Percentiles rank a stretch among this genome's conserved stretches.
These are phyloP conservation scores for Psylliodes chrysocephalus DNA, from an alignment of 2,888 invertebrate species.

Conservation along the genomic window DNA sequence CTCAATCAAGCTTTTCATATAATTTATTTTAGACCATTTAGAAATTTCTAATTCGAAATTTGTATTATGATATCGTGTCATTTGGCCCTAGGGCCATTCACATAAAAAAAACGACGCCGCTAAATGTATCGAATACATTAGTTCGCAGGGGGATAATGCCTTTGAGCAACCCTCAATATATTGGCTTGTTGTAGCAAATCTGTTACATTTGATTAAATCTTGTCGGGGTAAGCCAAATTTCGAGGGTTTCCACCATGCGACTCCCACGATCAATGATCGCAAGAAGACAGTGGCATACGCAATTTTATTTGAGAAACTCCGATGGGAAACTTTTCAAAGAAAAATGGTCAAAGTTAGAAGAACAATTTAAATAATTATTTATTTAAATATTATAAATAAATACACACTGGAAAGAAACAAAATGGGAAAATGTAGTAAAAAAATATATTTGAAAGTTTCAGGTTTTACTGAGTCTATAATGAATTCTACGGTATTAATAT, in stretches of 20 bases:
- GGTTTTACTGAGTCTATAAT: no score
- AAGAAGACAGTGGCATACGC: slow-evolving; percentile 28
- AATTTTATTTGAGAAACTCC: no score
- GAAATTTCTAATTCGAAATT: background rate
- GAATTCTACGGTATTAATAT: no score
- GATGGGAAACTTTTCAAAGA: no score
- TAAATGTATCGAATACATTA: slow-evolving; percentile 22
- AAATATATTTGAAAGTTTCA: no score
- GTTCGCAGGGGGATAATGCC: slow-evolving; percentile 14
- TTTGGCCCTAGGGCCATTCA: slow-evolving; percentile 1
- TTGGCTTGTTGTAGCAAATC: slow-evolving; percentile 57
- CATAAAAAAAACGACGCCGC: background rate
- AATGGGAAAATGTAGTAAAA: no score
- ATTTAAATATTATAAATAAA: no score
- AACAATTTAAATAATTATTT: no score
- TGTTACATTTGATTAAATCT: slow-evolving; percentile 61
- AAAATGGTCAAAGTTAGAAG: no score
- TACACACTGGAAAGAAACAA: no score
- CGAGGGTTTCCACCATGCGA: slow-evolving; percentile 43
- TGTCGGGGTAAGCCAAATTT: slow-evolving; percentile 55
- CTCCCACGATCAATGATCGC: slow-evolving; percentile 43
- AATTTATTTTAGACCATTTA: background rate
- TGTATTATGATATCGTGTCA: slow-evolving; percentile 1
- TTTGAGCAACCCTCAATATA: slow-evolving; percentile 45
- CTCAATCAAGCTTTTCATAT: no score